Base-by-base conservation (phyloP, 2,797 vertebrate genomes). In the Cyclopterus lumpus region DNA sequence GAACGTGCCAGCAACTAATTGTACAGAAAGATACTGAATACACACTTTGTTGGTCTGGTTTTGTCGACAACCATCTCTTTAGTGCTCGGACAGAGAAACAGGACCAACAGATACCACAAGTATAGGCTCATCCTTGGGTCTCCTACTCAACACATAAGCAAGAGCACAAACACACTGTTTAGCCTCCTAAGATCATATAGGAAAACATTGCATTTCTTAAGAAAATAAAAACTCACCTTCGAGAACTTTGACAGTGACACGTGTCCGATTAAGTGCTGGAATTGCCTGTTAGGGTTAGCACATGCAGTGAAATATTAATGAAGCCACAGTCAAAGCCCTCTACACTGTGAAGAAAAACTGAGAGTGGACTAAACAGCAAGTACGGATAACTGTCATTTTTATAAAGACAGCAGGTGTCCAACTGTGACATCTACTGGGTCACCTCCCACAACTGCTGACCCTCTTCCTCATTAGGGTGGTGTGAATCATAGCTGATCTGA, bases 1-100 rank as follows among this genome's bases (percentile, higher is more conserved):
- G 11, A 67, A 36, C 51, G 63, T n/a, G 3, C 3, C 53, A 44
- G 5, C 42, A 28, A 34, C 7, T 32, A 36, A 6, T 55, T 26
- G 38, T 46, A 8, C n/a, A 59, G 20, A 34, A 51, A 24, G 3
- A 42, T 12, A 32, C 18, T 32, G 28, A 18, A 71, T 30, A 70
- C 57, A 26, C 70, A 92, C 91, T 85, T 83, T 0, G 38, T 59
- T 2, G 58, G 48, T 73, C 82, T 77, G 0, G 48, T 84, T 81
- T 81, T 83, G 77, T 87, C 90, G 63, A 93, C 32, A 65, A 82
- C 66, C 87, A 90, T 90, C 71, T 92, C 91, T 86, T 86, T 57
- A 63, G 83, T 88, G 9, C 64, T 61, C 0, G 81, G 82, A 79
- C 90, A 86, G 69, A 95, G 79, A 75, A 87, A 55, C 1, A 93